Evolutionary conservation across 1,140 invertebrate genomes (phyloP).

Genomic region (Hypsibius dujardini): DNA sequence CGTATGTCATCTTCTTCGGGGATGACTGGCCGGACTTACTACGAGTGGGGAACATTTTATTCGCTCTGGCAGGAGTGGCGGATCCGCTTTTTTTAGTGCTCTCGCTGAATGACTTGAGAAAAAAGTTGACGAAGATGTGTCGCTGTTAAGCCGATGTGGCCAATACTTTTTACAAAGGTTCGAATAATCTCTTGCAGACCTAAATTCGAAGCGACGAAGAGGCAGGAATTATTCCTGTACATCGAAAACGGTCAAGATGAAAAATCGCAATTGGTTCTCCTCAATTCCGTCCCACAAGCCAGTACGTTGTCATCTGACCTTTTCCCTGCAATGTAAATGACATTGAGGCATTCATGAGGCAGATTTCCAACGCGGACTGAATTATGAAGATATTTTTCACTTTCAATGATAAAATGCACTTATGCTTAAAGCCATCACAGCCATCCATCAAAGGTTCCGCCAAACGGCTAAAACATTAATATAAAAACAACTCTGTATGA

Average conservation of each 20-base stretch:
- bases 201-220: too few species aligned
- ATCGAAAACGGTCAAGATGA: too few species aligned
- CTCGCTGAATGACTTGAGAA: not conserved
- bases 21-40: not conserved
- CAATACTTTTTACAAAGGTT: too few species aligned
- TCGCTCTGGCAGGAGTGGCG: not conserved
- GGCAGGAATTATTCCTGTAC: too few species aligned
- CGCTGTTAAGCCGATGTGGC: not conserved
- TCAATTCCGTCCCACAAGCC: constrained; percentile 31
- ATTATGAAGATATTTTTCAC: too few species aligned
- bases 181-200: too few species aligned
- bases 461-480: too few species aligned
- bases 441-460: too few species aligned
- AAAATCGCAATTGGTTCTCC: too few species aligned
- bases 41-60: not conserved
- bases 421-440: too few species aligned
- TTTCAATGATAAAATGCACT: too few species aligned
- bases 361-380: not conserved
- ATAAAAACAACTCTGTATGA: too few species aligned
- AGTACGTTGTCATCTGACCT: constrained; percentile 35
- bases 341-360: not conserved
- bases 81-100: not conserved
- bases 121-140: not conserved
- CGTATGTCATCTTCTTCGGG: not conserved
- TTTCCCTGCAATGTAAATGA: constrained; percentile 28